Evolutionary conservation across 2,797 vertebrate genomes (phyloP), one percentile per base, ranked within the genome.

Genomic region (Poeciliopsis paucimaculata): DNA sequence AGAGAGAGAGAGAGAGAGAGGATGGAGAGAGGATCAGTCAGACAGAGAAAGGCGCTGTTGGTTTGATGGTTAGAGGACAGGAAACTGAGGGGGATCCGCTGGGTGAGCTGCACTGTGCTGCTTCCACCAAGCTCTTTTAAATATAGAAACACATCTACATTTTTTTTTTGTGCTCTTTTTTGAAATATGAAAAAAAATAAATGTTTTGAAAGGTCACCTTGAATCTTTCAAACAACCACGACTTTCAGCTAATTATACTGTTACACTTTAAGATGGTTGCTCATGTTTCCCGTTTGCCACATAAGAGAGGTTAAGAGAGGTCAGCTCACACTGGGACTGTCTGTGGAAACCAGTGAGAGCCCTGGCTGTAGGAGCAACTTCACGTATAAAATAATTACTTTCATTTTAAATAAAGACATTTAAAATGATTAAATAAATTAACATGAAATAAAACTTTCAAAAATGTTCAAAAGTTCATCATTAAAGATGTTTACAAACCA

Each of bases 11-110:
- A 45, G 82, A 57, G 81, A 88, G 28, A 90, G 80, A 84, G 39
- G 79, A 66, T 36, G 55, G 87, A 73, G 89, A 80, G 85, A 80
- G 82, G 68, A 74, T 73, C 77, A 75, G 76, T 57, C 79, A 73
- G 83, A 73, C 36, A 43, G 72, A 73, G 72, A 49, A 5, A 34
- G 77, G 26, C 70, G 53, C 78, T 57, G 43, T 94, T 93, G 91
- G 90, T 95, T 83, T 94, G 92, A 84, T 91, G 94, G 90, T 88
- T 95, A 79, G 43, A 70, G 41, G 28, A 45, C 8, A 84, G 0
- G 55, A 78, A 66, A 68, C 49, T 0, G 66, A 75, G 78, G 86
- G 83, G 68, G 84, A 90, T 89, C 88, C 83, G 31, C 64, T 41
- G 26, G 76, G 80, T 87, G 77, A 80, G 75, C 64, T 55, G 47